Evolutionary conservation across 2,888 invertebrate genomes (phyloP).

Genomic region (Orchesellides sinensis): DNA sequence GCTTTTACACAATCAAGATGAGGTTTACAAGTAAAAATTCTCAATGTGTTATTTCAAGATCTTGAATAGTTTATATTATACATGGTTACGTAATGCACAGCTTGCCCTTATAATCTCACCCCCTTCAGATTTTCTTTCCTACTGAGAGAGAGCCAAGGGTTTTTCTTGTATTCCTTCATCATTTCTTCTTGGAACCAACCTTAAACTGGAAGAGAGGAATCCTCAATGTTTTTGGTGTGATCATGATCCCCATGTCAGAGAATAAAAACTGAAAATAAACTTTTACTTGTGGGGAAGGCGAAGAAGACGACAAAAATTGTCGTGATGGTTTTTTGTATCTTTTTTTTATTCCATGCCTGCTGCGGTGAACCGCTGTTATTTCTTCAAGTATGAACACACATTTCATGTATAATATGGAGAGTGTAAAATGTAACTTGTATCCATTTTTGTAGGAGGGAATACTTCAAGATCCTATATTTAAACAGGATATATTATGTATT

Average conservation of each 20-base stretch:
- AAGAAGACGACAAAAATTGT: conserved; percentile 45
- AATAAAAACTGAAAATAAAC: conserved; percentile 58
- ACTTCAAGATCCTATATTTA: too few species aligned
- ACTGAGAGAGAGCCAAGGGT: conserved; percentile 30
- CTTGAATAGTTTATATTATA: too few species aligned
- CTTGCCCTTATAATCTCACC: not conserved
- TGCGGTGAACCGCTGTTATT: conserved; percentile 56
- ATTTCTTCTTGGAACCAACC: not conserved
- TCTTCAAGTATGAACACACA: conserved; percentile 4
- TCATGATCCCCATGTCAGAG: conserved; percentile 32
- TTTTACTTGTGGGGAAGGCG: conserved; percentile 12
- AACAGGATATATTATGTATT: not conserved
- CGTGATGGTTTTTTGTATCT: conserved; percentile 15
- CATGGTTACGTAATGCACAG: too few species aligned
- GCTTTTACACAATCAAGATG: too few species aligned
- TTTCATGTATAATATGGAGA: conserved; percentile 13
- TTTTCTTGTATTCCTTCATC: conserved; percentile 21
- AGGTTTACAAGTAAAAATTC: too few species aligned
- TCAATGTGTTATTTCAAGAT: too few species aligned
- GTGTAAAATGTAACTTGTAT: not conserved
- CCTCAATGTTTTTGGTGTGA: conserved; percentile 28
- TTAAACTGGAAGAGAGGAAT: not conserved
- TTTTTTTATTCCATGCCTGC: conserved; percentile 15
- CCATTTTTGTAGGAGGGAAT: too few species aligned
- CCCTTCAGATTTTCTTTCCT: too few species aligned